Percentiles rank a stretch among this genome's conserved stretches.
Conservation (phyloP, 2,797 vertebrate species). For the Oceanodroma leucorhoa region DNA sequence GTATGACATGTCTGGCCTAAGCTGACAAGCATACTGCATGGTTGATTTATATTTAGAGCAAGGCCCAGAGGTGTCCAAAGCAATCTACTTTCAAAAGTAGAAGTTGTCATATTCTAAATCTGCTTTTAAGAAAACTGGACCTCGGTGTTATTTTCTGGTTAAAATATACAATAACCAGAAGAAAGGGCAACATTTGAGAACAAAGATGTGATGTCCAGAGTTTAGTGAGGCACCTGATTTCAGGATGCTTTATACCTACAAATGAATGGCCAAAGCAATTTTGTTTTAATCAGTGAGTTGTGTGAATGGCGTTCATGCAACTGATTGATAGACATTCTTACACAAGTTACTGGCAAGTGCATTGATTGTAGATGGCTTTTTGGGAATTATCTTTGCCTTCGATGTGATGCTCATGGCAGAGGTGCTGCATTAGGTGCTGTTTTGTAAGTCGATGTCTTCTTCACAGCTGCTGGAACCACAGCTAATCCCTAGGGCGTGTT, state of each 20-base stretch:
- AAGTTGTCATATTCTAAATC: constrained; percentile 13
- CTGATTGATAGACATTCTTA: neutral
- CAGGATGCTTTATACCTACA: neutral
- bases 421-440: neutral
- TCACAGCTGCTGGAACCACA: neutral
- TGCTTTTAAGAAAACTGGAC: constrained; percentile 3
- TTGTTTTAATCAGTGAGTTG: neutral
- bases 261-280: neutral
- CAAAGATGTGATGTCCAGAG: neutral
- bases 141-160: neutral
- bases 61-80: constrained; percentile 17
- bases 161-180: neutral
- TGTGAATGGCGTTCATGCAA: neutral
- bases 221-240: neutral
- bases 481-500: neutral
- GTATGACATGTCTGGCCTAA: neutral
- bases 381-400: neutral
- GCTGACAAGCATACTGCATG: constrained; percentile 10
- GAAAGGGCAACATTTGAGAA: neutral
- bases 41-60: constrained; percentile 35
- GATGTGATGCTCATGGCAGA: neutral
- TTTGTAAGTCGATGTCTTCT: neutral
- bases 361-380: neutral
- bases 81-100: constrained; percentile 8
- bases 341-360: neutral